A percentile compares a stretch with the other conserved stretches of the same genome.
These are phyloP conservation scores for Crax fasciolata DNA, from an alignment of 2,797 vertebrate genomes.

Conservation along the genomic window DNA sequence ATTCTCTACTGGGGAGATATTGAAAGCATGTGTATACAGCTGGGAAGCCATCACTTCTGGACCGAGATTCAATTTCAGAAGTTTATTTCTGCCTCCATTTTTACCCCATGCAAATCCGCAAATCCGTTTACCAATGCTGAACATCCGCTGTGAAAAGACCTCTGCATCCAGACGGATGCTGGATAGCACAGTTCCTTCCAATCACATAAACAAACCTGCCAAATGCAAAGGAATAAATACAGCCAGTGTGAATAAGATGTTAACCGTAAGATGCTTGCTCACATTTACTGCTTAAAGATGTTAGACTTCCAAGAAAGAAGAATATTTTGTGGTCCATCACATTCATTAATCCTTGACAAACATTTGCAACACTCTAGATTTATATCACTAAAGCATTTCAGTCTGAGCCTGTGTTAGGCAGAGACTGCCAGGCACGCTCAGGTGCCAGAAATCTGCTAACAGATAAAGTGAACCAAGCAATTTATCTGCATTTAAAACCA, in stretches of 20 bases:
- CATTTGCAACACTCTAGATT: not conserved
- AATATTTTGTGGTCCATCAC: not conserved
- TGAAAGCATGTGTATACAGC: constrained; percentile 36
- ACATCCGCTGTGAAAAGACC: constrained; percentile 31
- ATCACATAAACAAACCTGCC: constrained; percentile 23
- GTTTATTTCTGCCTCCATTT: constrained; percentile 9
- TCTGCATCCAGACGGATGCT: constrained; percentile 4
- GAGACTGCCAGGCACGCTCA: not conserved
- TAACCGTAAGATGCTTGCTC: not conserved
- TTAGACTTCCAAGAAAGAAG: not conserved
- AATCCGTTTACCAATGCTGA: constrained; percentile 36
- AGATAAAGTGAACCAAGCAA: not conserved
- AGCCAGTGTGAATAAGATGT: not conserved
- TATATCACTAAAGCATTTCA: accelerated
- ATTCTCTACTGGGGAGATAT: constrained; percentile 26
- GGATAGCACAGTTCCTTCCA: constrained; percentile 27
- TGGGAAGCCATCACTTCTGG: constrained; percentile 3
- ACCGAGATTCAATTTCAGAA: not conserved
- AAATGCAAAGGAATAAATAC: not conserved
- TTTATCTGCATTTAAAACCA: not conserved
- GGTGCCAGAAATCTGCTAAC: not conserved
- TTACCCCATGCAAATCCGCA: constrained; percentile 56
- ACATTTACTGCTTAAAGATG: not conserved
- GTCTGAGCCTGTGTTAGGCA: not conserved
- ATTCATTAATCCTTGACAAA: not conserved